A percentile compares a stretch with the other conserved stretches of the same genome.
These are phyloP conservation scores for Perizoma flavofasciatum DNA, from an alignment of 2,888 invertebrate species.

Conservation along the genomic window DNA sequence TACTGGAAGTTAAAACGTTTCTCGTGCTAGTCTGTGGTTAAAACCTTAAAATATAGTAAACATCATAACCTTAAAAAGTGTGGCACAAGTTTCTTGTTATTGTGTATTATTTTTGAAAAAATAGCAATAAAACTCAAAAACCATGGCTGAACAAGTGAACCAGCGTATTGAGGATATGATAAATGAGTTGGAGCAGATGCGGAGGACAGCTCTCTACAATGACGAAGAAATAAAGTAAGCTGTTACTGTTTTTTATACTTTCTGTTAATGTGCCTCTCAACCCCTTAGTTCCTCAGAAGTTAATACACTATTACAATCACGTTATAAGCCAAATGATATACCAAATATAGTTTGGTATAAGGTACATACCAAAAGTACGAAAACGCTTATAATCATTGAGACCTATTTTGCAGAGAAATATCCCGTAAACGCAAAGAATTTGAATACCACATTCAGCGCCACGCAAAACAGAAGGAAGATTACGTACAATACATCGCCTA, in stretches of 20 bases:
- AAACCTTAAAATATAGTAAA: too few species aligned
- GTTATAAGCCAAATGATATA: too few species aligned
- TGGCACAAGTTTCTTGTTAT: conserved; percentile 11
- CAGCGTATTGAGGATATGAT: conserved; percentile 91
- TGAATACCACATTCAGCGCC: conserved; percentile 89
- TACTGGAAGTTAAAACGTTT: too few species aligned
- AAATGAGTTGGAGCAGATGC: conserved; percentile 92
- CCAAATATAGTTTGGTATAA: too few species aligned
- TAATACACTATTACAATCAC: too few species aligned
- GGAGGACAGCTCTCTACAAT: conserved; percentile 87
- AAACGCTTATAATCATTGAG: too few species aligned
- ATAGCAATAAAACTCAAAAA: conserved; percentile 37
- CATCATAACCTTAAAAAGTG: conserved; percentile 21
- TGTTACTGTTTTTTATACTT: background rate
- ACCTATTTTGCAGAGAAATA: conserved; percentile 81
- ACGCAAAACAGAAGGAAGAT: conserved; percentile 87
- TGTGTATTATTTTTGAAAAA: background rate
- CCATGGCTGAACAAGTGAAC: conserved; percentile 93
- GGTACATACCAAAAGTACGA: too few species aligned
- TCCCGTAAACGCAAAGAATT: conserved; percentile 87
- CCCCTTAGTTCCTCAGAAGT: too few species aligned
- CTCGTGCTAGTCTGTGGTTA: too few species aligned
- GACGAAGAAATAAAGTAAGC: conserved; percentile 88
- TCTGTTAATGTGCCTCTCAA: too few species aligned
- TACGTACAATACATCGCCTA: conserved; percentile 88